A percentile compares a stretch with the other conserved stretches of the same genome.
These are phyloP conservation scores for Gadopsis bispinosus DNA, from an alignment of 2,797 vertebrate genomes.

Conservation along the genomic window DNA sequence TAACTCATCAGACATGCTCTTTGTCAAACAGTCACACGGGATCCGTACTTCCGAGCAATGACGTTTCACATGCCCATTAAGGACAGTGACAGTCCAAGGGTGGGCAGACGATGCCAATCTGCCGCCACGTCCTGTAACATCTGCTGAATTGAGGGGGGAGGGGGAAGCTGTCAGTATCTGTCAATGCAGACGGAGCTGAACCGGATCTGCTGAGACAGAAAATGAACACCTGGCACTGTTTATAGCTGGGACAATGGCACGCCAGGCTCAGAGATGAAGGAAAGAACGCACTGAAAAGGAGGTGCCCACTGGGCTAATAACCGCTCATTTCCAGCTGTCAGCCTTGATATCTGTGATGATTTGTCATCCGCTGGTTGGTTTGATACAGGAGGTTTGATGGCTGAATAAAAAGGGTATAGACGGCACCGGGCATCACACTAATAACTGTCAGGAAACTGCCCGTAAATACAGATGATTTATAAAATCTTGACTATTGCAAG, in stretches of 20 bases:
- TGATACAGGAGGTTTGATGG: slow-evolving; percentile 50
- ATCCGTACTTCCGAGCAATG: slow-evolving; percentile 21
- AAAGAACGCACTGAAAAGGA: slow-evolving; percentile 37
- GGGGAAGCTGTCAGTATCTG: slow-evolving; percentile 54
- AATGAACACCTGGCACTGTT: slow-evolving; percentile 73
- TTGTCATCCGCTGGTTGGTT: slow-evolving; percentile 55
- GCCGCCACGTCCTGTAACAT: slow-evolving; percentile 60
- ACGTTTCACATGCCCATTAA: slow-evolving; percentile 22
- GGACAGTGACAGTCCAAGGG: slow-evolving; percentile 42
- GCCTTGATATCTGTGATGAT: slow-evolving; percentile 65
- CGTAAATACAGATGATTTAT: slow-evolving; percentile 50
- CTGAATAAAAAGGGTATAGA: slow-evolving; percentile 57
- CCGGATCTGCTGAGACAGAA: slow-evolving; percentile 67
- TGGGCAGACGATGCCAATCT: slow-evolving; percentile 57
- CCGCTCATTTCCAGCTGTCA: slow-evolving; percentile 72
- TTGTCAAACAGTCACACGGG: slow-evolving; percentile 56
- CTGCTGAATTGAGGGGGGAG: slow-evolving; percentile 33
- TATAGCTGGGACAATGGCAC: slow-evolving; percentile 47
- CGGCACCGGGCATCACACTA: slow-evolving; percentile 15
- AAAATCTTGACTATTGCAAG: slow-evolving; percentile 16
- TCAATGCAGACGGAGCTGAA: slow-evolving; percentile 53
- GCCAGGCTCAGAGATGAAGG: slow-evolving; percentile 45
- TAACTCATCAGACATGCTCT: slow-evolving; percentile 57
- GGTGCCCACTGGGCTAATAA: slow-evolving; percentile 65
- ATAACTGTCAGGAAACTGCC: slow-evolving; percentile 52